phyloP scores from a whole-genome alignment of 2,888 invertebrate genomes.

The Orgyia antiqua region DNA sequence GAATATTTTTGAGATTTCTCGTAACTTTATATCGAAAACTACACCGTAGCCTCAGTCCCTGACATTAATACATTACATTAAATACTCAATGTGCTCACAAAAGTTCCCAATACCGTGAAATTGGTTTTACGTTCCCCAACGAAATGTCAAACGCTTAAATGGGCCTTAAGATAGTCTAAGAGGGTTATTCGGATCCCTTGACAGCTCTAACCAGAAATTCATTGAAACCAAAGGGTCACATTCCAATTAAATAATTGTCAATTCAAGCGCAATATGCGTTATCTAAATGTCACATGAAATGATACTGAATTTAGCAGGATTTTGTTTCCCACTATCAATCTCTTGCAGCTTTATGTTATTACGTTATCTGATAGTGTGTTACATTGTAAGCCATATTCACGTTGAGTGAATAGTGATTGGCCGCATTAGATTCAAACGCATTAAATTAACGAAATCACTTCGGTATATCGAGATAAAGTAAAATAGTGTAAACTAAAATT shows the following conservation, averaged over 20 bases:
- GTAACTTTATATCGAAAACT: constrained; percentile 21
- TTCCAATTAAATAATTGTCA: constrained; percentile 48
- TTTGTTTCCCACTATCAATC: too few relatives aligned
- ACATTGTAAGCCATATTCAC: too few relatives aligned
- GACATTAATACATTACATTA: constrained; percentile 33
- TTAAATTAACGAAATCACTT: too few relatives aligned
- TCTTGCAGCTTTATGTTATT: too few relatives aligned
- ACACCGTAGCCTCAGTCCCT: constrained; percentile 10
- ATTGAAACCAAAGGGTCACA: constrained; percentile 59
- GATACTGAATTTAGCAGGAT: constrained; percentile 8
- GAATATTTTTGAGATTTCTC: too few relatives aligned
- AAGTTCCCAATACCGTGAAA: constrained; percentile 46
- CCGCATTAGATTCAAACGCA: too few relatives aligned
- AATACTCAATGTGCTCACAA: constrained; percentile 45
- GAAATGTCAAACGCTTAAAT: constrained; percentile 44
- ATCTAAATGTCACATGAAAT: constrained; percentile 34
- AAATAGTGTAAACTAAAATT: too few relatives aligned
- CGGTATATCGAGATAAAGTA: too few relatives aligned
- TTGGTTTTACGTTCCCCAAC: constrained; percentile 52
- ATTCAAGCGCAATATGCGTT: constrained; percentile 40
- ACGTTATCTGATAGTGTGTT: too few relatives aligned
- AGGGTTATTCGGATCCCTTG: constrained; percentile 46
- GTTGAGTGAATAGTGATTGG: too few relatives aligned
- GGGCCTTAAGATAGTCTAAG: constrained; percentile 29
- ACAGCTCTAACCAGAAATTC: constrained; percentile 66